These are phyloP conservation scores for Raja brachyura DNA, from an alignment of 2,113 vertebrate genomes.

Conservation along the genomic window DNA sequence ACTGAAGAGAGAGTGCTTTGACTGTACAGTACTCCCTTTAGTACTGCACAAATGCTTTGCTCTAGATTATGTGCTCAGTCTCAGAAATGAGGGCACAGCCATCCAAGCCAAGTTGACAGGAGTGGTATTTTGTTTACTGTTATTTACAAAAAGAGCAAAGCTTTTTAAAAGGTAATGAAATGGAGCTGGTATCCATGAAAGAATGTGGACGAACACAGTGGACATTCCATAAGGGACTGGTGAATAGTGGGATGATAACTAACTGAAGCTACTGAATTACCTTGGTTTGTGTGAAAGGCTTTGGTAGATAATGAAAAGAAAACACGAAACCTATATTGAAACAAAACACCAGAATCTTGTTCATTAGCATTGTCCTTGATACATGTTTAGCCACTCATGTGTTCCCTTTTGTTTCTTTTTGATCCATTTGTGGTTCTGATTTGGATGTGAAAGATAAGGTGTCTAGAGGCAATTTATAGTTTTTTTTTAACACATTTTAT, in stretches of 20 bases:
- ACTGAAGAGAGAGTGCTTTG: background rate
- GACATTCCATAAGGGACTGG: background rate
- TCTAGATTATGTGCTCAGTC: background rate
- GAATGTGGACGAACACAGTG: constrained; percentile 1
- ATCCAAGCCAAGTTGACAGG: background rate
- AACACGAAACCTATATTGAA: background rate
- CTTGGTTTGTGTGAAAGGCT: background rate
- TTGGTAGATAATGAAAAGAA: background rate
- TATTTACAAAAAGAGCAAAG: background rate
- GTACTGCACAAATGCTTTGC: background rate
- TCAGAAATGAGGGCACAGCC: too few relatives aligned
- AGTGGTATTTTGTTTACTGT: background rate
- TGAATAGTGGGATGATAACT: background rate
- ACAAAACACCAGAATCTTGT: background rate
- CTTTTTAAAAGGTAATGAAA: background rate
- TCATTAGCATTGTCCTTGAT: background rate
- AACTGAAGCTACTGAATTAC: background rate
- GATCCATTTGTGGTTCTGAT: background rate
- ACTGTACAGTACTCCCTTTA: background rate
- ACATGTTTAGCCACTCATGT: background rate
- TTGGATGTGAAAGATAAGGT: background rate
- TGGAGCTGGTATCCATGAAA: background rate
- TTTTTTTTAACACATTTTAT: background rate
- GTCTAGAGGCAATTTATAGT: background rate
- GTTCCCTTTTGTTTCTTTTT: background rate